A percentile compares a stretch with the other conserved stretches of the same genome.
Conservation (phyloP, 2,797 vertebrate species). For the Sphenopsis melanotis region DNA sequence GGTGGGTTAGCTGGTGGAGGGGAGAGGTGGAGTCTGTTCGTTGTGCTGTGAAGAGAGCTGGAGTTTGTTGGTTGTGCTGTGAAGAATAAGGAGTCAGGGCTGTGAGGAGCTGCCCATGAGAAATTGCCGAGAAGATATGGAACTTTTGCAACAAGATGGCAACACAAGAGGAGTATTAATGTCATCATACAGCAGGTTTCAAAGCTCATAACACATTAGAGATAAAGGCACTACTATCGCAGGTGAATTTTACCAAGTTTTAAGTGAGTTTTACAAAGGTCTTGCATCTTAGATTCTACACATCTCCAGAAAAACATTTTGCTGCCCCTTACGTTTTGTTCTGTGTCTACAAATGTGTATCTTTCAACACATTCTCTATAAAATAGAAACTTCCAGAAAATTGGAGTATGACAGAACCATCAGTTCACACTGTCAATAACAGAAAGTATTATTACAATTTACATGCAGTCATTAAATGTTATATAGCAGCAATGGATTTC, state of each 20-base stretch:
- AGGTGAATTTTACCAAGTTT: background rate
- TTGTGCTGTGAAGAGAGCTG: too few relatives aligned
- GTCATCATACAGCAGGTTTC: background rate
- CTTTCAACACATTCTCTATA: background rate
- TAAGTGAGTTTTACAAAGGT: background rate
- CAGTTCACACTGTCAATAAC: background rate
- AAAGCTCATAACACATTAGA: background rate
- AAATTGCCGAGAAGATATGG: too few relatives aligned
- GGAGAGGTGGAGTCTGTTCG: too few relatives aligned
- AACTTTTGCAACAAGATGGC: too few relatives aligned
- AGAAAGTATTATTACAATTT: background rate
- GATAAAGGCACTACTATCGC: background rate
- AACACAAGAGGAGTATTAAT: background rate
- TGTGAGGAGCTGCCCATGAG: too few relatives aligned
- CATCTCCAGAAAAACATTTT: background rate
- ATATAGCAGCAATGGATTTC: background rate
- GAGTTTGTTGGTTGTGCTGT: too few relatives aligned
- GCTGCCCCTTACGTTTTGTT: background rate
- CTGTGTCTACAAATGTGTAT: background rate
- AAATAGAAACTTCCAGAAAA: background rate
- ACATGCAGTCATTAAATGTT: background rate
- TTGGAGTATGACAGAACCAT: background rate
- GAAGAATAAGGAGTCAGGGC: too few relatives aligned
- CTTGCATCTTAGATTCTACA: background rate
- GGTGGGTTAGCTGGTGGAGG: too few relatives aligned